Evolutionary conservation across 2,113 vertebrate genomes (phyloP), one percentile per base, ranked within the genome.

Genomic region (Typhlomys cinereus): DNA sequence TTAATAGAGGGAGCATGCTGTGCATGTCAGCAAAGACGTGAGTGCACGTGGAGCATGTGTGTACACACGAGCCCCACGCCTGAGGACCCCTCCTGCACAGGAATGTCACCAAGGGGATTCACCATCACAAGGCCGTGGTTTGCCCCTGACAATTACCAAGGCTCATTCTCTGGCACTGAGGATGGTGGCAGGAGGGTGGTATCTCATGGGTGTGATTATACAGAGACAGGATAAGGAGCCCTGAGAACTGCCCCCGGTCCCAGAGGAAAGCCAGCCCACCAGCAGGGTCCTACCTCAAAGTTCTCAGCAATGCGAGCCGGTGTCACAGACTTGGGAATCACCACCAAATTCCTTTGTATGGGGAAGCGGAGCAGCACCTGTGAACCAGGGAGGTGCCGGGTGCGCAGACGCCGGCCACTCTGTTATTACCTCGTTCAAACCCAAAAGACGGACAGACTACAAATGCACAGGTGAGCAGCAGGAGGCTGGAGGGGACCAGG

Each of bases 311-410:
- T 99, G 82, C 99, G 99, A n/a, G 97, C 93, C 0, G 98, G 98
- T 0, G 98, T 99, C 95, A 99, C 93, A 0, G 99, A 99, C 96
- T 99, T 99, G 34, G 99, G 99, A 95, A 99, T 99, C 94, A 98
- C 99, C 2, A 99, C 93, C 93, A 99, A 92, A 0, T 99, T 99
- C 86, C 99, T 99, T 97, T 99, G 99, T 59, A 99, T 95, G 0
- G 98, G 99, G 97, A 99, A 98, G 11, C 98, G 98, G 97, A 99
- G 98, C 93, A 99, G 98, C 85, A 99, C 98, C 99, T 99, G 96
- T 20, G 91, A 52, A n/a, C 2, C n/a, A 31, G 84, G 61, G 71
- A 82, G 2, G 91, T 0, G 20, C 27, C 2, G 0, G 29, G 67
- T 48, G 1, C 17, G 2, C 13, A 27, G 0, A 11, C 3, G 21